Percentiles rank a stretch among this genome's conserved stretches.
Evolutionary conservation across 2,113 vertebrate species (phyloP).

Genomic region (Petroica traversi): DNA sequence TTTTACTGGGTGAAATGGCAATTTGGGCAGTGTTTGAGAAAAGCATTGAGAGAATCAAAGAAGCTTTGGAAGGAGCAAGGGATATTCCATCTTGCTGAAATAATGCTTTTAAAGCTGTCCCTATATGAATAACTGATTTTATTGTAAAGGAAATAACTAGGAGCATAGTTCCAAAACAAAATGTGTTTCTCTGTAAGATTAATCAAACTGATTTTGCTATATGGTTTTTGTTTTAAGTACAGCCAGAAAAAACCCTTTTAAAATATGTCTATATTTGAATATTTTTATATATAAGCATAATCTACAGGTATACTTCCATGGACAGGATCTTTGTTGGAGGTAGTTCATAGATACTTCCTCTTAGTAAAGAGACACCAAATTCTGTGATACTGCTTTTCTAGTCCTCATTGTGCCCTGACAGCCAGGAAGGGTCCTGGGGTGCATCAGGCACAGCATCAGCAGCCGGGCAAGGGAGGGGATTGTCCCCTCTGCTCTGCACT

Average conservation of each 20-base stretch:
- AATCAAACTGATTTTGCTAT: neutral
- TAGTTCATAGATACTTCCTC: neutral
- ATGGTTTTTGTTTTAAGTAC: neutral
- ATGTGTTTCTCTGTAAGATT: neutral
- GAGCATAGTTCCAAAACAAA: neutral
- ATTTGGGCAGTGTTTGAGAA: neutral
- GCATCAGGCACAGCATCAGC: accelerated
- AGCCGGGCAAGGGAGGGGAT: accelerated
- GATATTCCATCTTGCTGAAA: neutral
- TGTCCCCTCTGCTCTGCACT: neutral
- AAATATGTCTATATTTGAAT: neutral
- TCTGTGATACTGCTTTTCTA: neutral
- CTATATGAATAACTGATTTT: neutral
- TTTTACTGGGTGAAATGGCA: neutral
- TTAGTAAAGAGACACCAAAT: neutral
- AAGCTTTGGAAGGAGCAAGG: neutral
- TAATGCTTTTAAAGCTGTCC: neutral
- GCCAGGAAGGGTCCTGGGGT: neutral
- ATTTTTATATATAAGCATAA: neutral
- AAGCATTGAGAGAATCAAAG: neutral
- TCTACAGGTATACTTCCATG: neutral
- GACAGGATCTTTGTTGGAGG: neutral
- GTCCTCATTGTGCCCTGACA: neutral
- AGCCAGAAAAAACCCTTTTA: neutral
- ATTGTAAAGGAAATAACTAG: neutral